A percentile compares a stretch with the other conserved stretches of the same genome.
Evolutionary conservation across 2,113 vertebrate genomes (phyloP).

Genomic region (Sprattus sprattus): DNA sequence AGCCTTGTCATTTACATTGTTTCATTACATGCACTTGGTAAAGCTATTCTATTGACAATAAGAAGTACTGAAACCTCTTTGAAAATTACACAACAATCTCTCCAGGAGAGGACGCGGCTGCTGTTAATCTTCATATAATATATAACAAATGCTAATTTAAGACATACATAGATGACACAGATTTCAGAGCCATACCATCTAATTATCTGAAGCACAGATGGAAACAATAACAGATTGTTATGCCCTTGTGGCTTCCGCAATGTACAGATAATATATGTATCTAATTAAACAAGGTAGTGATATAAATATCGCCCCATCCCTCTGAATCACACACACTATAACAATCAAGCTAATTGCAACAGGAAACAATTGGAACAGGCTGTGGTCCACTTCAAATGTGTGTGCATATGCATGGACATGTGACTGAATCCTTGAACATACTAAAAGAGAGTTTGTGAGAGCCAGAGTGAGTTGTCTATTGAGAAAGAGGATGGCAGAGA

Average conservation of each 20-base stretch:
- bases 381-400: neutral
- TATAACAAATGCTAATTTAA: neutral
- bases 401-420: neutral
- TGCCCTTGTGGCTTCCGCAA: neutral
- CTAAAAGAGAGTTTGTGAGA: neutral
- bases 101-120: neutral
- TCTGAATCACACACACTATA: neutral
- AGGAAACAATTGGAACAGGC: neutral
- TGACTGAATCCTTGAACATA: neutral
- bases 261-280: neutral
- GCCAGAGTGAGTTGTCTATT: neutral
- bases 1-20: neutral
- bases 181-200: neutral
- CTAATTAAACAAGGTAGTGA: neutral
- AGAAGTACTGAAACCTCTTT: neutral
- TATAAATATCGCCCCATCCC: neutral
- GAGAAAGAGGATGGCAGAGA: neutral
- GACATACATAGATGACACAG: neutral
- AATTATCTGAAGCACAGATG: slow-evolving; percentile 2
- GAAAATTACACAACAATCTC: neutral
- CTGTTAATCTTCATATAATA: neutral
- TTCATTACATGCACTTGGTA: neutral
- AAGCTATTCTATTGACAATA: neutral
- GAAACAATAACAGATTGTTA: neutral
- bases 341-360: neutral